Evolutionary conservation across 2,888 invertebrate genomes (phyloP), one percentile per base, ranked within the genome.

Genomic region (Aquatica leii): DNA sequence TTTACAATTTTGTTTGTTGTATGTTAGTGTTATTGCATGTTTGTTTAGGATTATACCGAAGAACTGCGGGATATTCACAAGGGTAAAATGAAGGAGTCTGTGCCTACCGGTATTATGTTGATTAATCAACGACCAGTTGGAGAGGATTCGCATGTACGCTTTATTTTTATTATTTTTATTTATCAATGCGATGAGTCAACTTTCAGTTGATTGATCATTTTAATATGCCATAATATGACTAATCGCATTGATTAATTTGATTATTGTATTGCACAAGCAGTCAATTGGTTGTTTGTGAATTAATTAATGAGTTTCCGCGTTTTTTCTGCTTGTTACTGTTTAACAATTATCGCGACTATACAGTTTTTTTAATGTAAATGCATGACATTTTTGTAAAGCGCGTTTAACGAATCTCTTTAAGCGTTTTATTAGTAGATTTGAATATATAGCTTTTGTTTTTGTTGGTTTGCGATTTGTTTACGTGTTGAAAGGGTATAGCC

Each of bases 61-160:
- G 96, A 96, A 86, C 96, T 97, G 86, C 90, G 96, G 80, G 96
- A 96, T 86, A 97, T 97, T 86, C 93, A 94, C 82, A 95, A 95
- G 86, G 94, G 94, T 81, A 95, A 94, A 86, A 93, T 92, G 76
- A 95, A 94, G 89, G 95, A 94, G 84, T 91, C 94, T 76, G 88
- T 94, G 74, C 94, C 95, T 75, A 93, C 94, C 77, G 95, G 95
- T 74, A 96, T 97, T 84, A 95, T 94, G 76, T 89, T 97, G 81
- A 94, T 97, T 85, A 95, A 96, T 87, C 96, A 96, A 84, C 90
- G 95, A 77, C 93, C 94, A 71, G 95, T 96, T 83, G 93, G 93
- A 85, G 96, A 96, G 85, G 96, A 96, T 86, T 88, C 95, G 88
- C 94, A 94, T 87, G 90, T 90, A 90, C 84, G 83, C 80, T 78